Conservation (phyloP, 1,140 invertebrate genomes). For the Drosophila repletoides region DNA sequence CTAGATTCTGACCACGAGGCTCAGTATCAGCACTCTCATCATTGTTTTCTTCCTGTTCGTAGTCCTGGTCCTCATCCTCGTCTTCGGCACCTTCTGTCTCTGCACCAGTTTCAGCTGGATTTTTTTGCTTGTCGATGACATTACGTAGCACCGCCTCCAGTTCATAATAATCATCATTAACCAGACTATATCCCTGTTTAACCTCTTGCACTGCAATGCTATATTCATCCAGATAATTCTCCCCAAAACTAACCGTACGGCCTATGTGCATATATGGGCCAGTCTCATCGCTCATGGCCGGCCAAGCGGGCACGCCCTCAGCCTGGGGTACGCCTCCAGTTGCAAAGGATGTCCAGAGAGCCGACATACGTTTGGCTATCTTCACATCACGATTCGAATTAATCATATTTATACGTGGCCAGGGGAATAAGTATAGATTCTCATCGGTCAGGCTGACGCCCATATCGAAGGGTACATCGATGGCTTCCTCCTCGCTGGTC, state of each 20-base stretch:
- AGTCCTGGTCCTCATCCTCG: constrained; percentile 27
- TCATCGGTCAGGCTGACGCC: constrained; percentile 79
- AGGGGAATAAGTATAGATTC: constrained; percentile 82
- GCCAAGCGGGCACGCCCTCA: constrained; percentile 56
- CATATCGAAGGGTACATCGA: constrained; percentile 71
- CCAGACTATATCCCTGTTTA: constrained; percentile 58
- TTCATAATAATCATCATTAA: constrained; percentile 76
- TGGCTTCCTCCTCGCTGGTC: constrained; percentile 39
- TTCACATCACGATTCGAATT: constrained; percentile 71
- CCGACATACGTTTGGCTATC: constrained; percentile 69
- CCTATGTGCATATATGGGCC: constrained; percentile 75
- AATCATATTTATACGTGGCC: constrained; percentile 59
- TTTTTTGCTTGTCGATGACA: constrained; percentile 13
- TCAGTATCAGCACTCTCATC: constrained; percentile 25
- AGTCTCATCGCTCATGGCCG: constrained; percentile 66
- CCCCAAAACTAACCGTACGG: constrained; percentile 55
- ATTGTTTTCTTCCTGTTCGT: constrained; percentile 20
- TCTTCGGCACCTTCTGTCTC: background rate
- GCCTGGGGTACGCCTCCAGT: constrained; percentile 58
- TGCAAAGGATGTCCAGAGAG: constrained; percentile 78
- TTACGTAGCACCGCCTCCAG: constrained; percentile 47
- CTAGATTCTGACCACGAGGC: constrained; percentile 55
- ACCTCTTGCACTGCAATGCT: constrained; percentile 60
- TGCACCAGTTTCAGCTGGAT: background rate
- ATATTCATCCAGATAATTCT: constrained; percentile 76